These are phyloP conservation scores for Melanerpes aurifrons DNA, from an alignment of 2,113 vertebrate genomes.

Conservation along the genomic window DNA sequence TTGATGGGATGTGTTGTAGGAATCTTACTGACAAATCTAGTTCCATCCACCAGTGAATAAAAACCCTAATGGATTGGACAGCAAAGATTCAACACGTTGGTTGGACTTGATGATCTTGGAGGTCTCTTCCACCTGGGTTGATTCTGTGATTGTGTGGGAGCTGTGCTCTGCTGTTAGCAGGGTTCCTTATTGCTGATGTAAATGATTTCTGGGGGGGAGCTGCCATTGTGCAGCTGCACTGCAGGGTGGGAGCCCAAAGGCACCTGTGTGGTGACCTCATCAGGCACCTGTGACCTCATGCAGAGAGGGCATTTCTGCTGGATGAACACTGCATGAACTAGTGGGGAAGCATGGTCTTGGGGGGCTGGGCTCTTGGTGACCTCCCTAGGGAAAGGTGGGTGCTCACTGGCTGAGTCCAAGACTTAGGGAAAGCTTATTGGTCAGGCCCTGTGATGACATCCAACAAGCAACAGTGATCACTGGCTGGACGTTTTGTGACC, in stretches of 20 bases:
- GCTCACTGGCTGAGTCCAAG: neutral
- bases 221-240: too few relatives aligned
- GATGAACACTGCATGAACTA: rapidly evolving
- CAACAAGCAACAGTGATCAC: rapidly evolving
- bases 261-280: neutral
- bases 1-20: too few relatives aligned
- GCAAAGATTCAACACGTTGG: too few relatives aligned
- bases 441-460: neutral
- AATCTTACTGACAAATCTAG: too few relatives aligned
- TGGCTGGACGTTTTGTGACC: rapidly evolving
- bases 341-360: rapidly evolving
- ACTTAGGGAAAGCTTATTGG: rapidly evolving
- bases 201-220: too few relatives aligned
- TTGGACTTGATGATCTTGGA: too few relatives aligned
- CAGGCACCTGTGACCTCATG: neutral
- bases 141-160: neutral
- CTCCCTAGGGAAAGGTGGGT: rapidly evolving
- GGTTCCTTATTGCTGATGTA: neutral
- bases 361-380: neutral
- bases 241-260: too few relatives aligned
- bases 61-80: too few relatives aligned
- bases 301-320: rapidly evolving
- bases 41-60: too few relatives aligned
- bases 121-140: too few relatives aligned
- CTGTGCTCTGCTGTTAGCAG: neutral